A percentile compares a stretch with the other conserved stretches of the same genome.
Evolutionary conservation across 2,797 vertebrate species (phyloP).

Genomic region (Leucoraja ocellata): DNA sequence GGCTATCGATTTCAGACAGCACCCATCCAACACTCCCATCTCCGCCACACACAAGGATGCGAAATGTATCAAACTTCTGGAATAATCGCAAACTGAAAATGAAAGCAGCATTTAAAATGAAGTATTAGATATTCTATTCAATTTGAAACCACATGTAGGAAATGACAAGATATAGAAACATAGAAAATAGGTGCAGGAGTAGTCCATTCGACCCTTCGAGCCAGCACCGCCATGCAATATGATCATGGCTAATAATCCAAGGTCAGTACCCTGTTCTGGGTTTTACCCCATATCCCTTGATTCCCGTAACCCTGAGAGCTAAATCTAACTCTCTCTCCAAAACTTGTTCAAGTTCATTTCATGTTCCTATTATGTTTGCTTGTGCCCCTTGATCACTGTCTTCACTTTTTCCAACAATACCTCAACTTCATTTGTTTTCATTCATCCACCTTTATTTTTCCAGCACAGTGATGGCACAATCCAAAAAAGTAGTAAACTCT

Average conservation of each 20-base stretch:
- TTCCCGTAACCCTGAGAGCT: too few relatives aligned
- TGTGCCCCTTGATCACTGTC: neutral
- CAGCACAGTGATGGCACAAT: too few relatives aligned
- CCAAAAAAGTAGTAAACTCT: neutral
- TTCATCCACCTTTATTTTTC: too few relatives aligned
- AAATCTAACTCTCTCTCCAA: too few relatives aligned
- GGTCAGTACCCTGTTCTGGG: too few relatives aligned
- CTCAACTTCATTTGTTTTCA: neutral
- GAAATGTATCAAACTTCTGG: constrained; percentile 94
- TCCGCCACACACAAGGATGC: constrained; percentile 91
- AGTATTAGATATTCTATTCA: neutral
- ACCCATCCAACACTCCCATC: constrained; percentile 97
- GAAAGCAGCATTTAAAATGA: constrained; percentile 38
- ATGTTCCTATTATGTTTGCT: neutral
- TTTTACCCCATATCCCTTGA: too few relatives aligned
- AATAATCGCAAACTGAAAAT: constrained; percentile 78
- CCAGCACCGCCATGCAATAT: too few relatives aligned
- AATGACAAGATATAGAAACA: neutral
- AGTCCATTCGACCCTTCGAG: too few relatives aligned
- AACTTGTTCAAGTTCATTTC: neutral
- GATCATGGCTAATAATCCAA: too few relatives aligned
- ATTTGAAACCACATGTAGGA: constrained; percentile 9
- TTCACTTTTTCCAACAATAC: neutral
- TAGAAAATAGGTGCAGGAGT: too few relatives aligned
- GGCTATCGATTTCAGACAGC: constrained; percentile 86